Conservation (phyloP, 2,797 vertebrate genomes). For the Sebastes hubbsi region DNA sequence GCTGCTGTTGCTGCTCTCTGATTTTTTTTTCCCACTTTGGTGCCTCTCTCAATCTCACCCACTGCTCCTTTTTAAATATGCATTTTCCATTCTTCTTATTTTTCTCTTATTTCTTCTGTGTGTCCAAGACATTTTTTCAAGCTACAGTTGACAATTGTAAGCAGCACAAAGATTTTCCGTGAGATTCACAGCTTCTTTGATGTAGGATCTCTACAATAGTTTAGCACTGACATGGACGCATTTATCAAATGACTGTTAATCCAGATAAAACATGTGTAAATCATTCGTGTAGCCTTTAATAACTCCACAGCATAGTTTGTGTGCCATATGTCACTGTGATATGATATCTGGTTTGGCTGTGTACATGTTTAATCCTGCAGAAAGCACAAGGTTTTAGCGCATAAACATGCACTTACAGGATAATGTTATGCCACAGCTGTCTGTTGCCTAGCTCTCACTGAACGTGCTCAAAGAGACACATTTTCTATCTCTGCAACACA, state of each 20-base stretch:
- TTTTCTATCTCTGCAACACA: neutral
- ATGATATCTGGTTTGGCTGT: conserved; percentile 22
- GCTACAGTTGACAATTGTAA: neutral
- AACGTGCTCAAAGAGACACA: neutral
- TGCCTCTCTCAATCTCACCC: neutral
- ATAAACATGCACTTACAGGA: conserved; percentile 45
- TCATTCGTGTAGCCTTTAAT: neutral
- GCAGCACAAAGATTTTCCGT: neutral
- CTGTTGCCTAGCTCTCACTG: conserved; percentile 12
- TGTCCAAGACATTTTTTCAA: neutral
- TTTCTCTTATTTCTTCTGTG: neutral
- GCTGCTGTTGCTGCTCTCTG: neutral
- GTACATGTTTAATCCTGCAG: conserved; percentile 41
- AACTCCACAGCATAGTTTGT: neutral
- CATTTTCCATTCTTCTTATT: neutral
- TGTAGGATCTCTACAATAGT: neutral
- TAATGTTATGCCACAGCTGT: conserved; percentile 39
- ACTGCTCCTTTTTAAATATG: neutral
- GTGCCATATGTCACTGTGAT: conserved; percentile 7
- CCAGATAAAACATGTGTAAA: conserved; percentile 20
- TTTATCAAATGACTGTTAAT: conserved; percentile 28
- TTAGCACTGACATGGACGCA: neutral
- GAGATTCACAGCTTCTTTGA: neutral
- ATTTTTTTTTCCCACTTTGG: neutral
- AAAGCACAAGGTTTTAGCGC: conserved; percentile 35